A percentile compares a stretch with the other conserved stretches of the same genome.
phyloP scores from a whole-genome alignment of 1,140 invertebrate species.

The Odontomachus brunneus region DNA sequence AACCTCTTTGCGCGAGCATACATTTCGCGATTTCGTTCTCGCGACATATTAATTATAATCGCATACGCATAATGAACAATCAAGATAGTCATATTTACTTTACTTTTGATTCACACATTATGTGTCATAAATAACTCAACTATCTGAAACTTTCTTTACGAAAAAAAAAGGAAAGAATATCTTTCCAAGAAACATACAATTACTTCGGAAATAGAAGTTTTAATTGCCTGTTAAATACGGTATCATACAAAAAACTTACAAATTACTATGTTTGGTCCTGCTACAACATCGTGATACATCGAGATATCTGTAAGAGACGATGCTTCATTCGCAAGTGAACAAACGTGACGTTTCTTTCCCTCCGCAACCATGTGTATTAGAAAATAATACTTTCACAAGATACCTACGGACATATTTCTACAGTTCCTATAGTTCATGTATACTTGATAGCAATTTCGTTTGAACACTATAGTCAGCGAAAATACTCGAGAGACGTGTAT shows the following conservation, averaged over 20 bases:
- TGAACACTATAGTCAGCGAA: constrained; percentile 66
- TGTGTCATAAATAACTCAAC: neutral
- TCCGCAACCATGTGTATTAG: neutral
- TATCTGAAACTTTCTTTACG: neutral
- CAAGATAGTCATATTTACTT: constrained; percentile 42
- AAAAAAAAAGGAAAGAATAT: neutral
- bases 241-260: constrained; percentile 32
- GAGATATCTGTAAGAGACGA: neutral
- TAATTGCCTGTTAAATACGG: neutral
- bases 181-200: constrained; percentile 11
- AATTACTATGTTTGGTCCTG: constrained; percentile 54
- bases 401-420: constrained; percentile 14
- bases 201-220: neutral
- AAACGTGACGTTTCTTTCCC: constrained; percentile 4
- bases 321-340: constrained; percentile 46
- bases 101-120: constrained; percentile 22
- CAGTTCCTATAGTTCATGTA: constrained; percentile 22
- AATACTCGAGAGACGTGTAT: constrained; percentile 35
- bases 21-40: neutral
- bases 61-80: constrained; percentile 38
- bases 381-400: constrained; percentile 48
- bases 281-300: constrained; percentile 6
- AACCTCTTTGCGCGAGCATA: neutral
- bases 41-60: constrained; percentile 35
- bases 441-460: constrained; percentile 22